phyloP scores from a whole-genome alignment of 2,888 invertebrate species.

The Himalopsyche japonica region DNA sequence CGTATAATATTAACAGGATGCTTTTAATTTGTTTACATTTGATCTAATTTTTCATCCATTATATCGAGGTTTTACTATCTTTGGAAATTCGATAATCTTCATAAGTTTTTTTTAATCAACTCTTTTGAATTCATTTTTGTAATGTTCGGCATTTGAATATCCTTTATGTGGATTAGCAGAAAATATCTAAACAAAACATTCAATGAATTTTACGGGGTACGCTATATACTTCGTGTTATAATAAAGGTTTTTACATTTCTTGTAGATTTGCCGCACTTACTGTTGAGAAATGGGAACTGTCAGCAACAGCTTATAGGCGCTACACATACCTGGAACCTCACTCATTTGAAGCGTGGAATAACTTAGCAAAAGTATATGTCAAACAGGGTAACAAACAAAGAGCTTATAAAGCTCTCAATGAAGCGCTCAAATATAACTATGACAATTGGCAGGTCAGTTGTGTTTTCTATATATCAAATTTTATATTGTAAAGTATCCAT shows the following conservation, averaged over 20 bases:
- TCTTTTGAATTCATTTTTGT: no score
- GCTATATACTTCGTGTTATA: background rate
- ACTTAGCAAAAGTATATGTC: constrained; percentile 91
- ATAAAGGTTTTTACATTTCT: background rate
- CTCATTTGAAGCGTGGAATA: constrained; percentile 98
- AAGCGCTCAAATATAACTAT: constrained; percentile 89
- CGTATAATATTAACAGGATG: no score
- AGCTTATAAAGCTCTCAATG: constrained; percentile 83
- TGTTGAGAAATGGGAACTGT: constrained; percentile 77
- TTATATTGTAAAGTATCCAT: no score
- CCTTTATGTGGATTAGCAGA: no score
- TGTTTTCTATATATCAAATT: background rate
- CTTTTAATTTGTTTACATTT: no score
- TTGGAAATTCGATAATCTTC: no score
- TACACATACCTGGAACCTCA: constrained; percentile 86
- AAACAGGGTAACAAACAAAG: constrained; percentile 82
- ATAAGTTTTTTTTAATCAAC: no score
- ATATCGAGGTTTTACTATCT: no score
- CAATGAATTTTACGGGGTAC: no score
- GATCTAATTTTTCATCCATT: no score
- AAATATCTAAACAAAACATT: no score
- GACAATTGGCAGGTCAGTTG: constrained; percentile 82
- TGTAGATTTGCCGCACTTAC: constrained; percentile 74
- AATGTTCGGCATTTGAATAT: no score
- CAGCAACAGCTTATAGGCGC: constrained; percentile 82